Evolutionary conservation across 2,797 vertebrate genomes (phyloP).

Genomic region (Crenichthys baileyi): DNA sequence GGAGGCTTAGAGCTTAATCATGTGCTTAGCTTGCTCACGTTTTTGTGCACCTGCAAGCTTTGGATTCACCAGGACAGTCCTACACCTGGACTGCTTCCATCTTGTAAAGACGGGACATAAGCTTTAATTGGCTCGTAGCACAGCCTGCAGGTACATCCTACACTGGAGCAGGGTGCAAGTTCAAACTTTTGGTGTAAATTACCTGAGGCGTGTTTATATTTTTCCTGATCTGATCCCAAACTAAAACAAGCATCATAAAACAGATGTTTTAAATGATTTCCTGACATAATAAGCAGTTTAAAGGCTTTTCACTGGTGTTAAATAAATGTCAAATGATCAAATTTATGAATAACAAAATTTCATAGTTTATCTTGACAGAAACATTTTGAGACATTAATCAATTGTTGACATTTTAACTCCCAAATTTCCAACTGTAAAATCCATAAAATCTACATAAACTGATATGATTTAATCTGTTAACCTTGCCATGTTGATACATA

Average conservation of each 20-base stretch:
- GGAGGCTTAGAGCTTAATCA: slow-evolving; percentile 55
- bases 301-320: background rate
- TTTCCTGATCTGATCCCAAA: background rate
- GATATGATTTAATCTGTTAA: background rate
- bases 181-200: background rate
- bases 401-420: background rate
- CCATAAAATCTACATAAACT: background rate
- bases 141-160: background rate
- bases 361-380: background rate
- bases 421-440: background rate
- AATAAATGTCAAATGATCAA: background rate
- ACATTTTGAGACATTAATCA: background rate
- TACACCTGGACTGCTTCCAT: background rate
- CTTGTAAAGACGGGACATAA: background rate
- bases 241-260: background rate
- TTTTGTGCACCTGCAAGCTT: slow-evolving; percentile 34
- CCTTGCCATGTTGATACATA: background rate
- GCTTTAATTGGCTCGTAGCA: background rate
- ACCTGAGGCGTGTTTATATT: background rate
- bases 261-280: background rate
- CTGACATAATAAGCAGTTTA: background rate
- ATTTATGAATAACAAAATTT: background rate
- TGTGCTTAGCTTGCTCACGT: slow-evolving; percentile 67
- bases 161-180: background rate
- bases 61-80: background rate